Percentiles rank a stretch among this genome's conserved stretches.
Conservation (phyloP, 2,888 invertebrate genomes). For the Eristalis intricaria region DNA sequence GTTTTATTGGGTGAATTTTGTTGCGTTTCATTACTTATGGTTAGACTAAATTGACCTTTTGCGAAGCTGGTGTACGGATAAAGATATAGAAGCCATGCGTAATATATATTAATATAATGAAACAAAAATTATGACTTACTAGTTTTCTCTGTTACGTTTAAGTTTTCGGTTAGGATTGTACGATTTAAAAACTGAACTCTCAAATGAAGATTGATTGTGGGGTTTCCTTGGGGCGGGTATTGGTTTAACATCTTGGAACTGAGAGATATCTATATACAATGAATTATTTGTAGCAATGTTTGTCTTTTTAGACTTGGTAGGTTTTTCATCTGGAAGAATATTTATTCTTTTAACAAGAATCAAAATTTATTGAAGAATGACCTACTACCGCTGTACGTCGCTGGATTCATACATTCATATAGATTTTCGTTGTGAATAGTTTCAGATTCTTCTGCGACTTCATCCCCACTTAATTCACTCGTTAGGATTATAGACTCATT, state of each 20-base stretch:
- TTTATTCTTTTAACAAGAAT: not conserved
- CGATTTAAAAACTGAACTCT: slow-evolving; percentile 78
- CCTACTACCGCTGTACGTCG: slow-evolving; percentile 40
- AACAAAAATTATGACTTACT: slow-evolving; percentile 73
- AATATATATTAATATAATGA: no score
- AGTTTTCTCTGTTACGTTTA: slow-evolving; percentile 79
- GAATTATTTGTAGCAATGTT: not conserved
- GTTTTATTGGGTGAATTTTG: slow-evolving; percentile 11
- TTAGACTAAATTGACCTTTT: slow-evolving; percentile 54
- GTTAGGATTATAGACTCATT: slow-evolving; percentile 69
- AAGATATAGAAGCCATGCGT: not conserved
- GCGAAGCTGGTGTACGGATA: slow-evolving; percentile 24
- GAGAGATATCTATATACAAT: slow-evolving; percentile 16
- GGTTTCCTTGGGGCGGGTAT: slow-evolving; percentile 76
- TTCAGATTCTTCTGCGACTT: slow-evolving; percentile 74
- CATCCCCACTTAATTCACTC: slow-evolving; percentile 76
- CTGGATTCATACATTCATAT: slow-evolving; percentile 38
- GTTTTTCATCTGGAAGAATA: slow-evolving; percentile 37
- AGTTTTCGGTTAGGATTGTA: slow-evolving; percentile 81
- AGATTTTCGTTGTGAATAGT: slow-evolving; percentile 61
- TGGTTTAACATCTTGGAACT: slow-evolving; percentile 72
- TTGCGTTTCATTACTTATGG: slow-evolving; percentile 28
- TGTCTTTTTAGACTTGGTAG: not conserved
- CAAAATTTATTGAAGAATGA: not conserved
- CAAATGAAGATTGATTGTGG: slow-evolving; percentile 37